A percentile compares a stretch with the other conserved stretches of the same genome.
Conservation (phyloP, 2,888 invertebrate genomes). For the Corbicula japonica region DNA sequence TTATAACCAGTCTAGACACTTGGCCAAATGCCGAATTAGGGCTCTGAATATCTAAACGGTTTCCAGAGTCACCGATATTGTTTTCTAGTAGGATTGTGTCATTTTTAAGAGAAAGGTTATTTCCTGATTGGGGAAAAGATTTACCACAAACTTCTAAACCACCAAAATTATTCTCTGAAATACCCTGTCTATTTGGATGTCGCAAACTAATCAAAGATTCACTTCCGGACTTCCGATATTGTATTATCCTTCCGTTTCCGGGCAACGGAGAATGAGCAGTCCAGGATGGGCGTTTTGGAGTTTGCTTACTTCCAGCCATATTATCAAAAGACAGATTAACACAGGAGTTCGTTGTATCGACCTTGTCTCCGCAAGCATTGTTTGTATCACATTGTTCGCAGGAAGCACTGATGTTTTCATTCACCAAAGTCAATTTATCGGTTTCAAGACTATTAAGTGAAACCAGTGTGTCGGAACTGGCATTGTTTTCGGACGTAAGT, state of each 20-base stretch:
- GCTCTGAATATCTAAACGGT: conserved; percentile 19
- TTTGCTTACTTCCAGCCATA: conserved; percentile 14
- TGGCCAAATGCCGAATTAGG: conserved; percentile 23
- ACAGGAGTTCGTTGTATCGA: conserved; percentile 38
- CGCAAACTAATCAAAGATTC: conserved; percentile 62
- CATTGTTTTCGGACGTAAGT: not conserved
- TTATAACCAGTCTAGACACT: conserved; percentile 6
- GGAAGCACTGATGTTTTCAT: conserved; percentile 9
- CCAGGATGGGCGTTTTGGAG: conserved; percentile 9
- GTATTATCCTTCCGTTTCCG: conserved; percentile 43
- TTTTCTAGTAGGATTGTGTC: conserved; percentile 7
- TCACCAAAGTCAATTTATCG: not conserved
- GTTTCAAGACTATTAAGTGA: not conserved
- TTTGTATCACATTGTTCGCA: conserved; percentile 30
- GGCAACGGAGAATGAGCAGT: conserved; percentile 38
- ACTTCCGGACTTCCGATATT: conserved; percentile 63
- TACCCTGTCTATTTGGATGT: conserved; percentile 44
- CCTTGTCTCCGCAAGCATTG: conserved; percentile 18
- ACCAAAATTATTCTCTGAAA: conserved; percentile 42
- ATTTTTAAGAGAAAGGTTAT: conserved; percentile 6
- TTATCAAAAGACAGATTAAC: conserved; percentile 30
- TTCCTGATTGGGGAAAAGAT: conserved; percentile 51
- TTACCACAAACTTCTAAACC: conserved; percentile 65
- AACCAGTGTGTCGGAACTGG: conserved; percentile 4
- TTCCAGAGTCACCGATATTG: not conserved